Conservation (phyloP, 2,888 invertebrate genomes). For the Pharmacophagus antenor region DNA sequence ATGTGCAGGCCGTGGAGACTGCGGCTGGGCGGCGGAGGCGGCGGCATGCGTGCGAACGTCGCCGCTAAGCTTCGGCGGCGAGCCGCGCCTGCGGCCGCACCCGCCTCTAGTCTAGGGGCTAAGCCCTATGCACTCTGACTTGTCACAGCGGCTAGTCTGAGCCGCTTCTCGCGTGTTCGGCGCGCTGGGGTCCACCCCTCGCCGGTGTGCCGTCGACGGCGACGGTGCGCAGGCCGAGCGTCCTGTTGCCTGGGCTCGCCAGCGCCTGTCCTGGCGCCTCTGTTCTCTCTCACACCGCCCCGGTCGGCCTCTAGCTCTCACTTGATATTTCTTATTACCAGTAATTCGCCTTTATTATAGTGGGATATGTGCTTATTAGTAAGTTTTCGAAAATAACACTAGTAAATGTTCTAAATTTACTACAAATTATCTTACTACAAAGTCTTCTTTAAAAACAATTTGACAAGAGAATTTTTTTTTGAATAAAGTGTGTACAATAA, state of each 20-base stretch:
- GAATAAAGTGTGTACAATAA: background rate
- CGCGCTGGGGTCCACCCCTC: conserved; percentile 43
- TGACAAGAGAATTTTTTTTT: too few relatives aligned
- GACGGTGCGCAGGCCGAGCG: conserved; percentile 36
- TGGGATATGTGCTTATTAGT: conserved; percentile 51
- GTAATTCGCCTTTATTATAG: conserved; percentile 42
- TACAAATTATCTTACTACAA: background rate
- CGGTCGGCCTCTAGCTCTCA: conserved; percentile 59
- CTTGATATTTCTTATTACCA: conserved; percentile 52
- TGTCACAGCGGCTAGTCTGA: conserved; percentile 70
- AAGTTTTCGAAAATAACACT: conserved; percentile 59
- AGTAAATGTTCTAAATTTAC: conserved; percentile 24
- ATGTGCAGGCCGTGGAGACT: conserved; percentile 75
- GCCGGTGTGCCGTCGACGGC: conserved; percentile 39
- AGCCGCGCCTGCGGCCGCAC: conserved; percentile 46
- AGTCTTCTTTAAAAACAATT: too few relatives aligned
- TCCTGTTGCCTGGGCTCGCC: conserved; percentile 38
- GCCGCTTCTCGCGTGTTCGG: conserved; percentile 68
- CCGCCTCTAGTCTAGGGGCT: conserved; percentile 66
- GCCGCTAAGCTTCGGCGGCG: conserved; percentile 48
- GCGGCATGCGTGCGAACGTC: conserved; percentile 54
- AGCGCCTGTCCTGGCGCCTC: conserved; percentile 47
- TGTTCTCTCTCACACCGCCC: conserved; percentile 49
- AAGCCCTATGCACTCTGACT: conserved; percentile 64
- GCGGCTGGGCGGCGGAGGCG: conserved; percentile 60